Conservation (phyloP, 2,888 invertebrate species). For the Lamproptera curius region DNA sequence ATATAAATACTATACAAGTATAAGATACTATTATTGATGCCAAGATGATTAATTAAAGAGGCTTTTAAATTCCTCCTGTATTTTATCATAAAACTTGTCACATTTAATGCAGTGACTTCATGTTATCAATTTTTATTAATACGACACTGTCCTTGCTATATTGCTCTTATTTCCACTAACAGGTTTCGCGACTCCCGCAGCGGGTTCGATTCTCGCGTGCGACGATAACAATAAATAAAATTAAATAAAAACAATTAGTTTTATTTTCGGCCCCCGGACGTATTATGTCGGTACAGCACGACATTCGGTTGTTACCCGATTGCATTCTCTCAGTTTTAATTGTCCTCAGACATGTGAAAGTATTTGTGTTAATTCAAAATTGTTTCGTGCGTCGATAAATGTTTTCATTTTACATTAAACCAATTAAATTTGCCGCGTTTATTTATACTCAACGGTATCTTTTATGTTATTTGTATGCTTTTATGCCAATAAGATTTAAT, state of each 20-base stretch:
- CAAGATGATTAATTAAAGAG: no score
- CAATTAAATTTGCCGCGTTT: no score
- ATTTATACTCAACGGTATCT: no score
- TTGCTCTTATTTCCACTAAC: conserved; percentile 43
- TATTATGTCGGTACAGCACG: conserved; percentile 54
- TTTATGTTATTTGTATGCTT: no score
- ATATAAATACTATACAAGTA: no score
- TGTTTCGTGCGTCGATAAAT: no score
- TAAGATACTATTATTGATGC: no score
- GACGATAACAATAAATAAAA: conserved; percentile 60
- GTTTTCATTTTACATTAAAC: no score
- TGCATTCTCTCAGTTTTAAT: conserved; percentile 55
- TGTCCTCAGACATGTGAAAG: conserved; percentile 44
- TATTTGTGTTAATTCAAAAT: conserved; percentile 1
- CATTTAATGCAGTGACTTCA: conserved; percentile 45
- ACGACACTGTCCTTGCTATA: conserved; percentile 28
- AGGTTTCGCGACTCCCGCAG: conserved; percentile 54
- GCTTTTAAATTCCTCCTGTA: no score
- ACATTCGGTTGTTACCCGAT: conserved; percentile 52
- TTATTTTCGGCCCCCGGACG: conserved; percentile 38
- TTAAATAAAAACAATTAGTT: conserved; percentile 70
- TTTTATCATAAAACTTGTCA: conserved; percentile 42
- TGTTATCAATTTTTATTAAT: conserved; percentile 46
- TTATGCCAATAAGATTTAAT: no score
- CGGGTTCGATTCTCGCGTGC: conserved; percentile 49